phyloP scores from a whole-genome alignment of 37 sponge, comb jelly and placozoan species.

The Aplysina aerophoba region DNA sequence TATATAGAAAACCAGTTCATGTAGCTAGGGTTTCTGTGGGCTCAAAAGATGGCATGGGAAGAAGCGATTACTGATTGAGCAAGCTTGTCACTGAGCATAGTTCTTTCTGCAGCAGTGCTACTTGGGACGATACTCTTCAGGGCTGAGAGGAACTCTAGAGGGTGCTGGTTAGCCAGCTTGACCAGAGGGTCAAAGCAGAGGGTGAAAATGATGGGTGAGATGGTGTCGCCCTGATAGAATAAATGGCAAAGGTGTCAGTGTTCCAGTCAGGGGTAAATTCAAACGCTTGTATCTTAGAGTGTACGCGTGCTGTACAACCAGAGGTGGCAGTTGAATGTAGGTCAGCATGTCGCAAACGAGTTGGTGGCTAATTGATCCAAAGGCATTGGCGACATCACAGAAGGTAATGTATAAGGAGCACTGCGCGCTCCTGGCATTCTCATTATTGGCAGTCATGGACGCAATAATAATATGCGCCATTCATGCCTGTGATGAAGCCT shows the following conservation, averaged over 20 bases:
- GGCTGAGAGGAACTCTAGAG: background rate
- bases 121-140: background rate
- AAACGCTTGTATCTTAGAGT: background rate
- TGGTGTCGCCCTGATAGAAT: conserved; percentile 5
- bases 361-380: conserved; percentile 17
- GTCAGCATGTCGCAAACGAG: too few relatives aligned
- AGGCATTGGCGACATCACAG: background rate
- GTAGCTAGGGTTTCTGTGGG: too few relatives aligned
- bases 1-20: too few relatives aligned
- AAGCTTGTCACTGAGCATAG: too few relatives aligned
- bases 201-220: background rate
- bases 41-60: too few relatives aligned
- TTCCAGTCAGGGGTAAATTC: background rate
- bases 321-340: background rate
- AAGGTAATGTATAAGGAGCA: background rate
- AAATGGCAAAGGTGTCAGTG: background rate
- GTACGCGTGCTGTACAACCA: too few relatives aligned
- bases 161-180: background rate
- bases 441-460: background rate
- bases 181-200: background rate
- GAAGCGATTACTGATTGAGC: too few relatives aligned
- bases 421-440: background rate
- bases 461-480: background rate
- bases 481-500: conserved; percentile 21
- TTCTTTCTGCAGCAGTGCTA: too few relatives aligned